Percentiles rank a stretch among this genome's conserved stretches.
phyloP scores from a whole-genome alignment of 2,113 vertebrate genomes.

The Phyllopteryx taeniolatus region DNA sequence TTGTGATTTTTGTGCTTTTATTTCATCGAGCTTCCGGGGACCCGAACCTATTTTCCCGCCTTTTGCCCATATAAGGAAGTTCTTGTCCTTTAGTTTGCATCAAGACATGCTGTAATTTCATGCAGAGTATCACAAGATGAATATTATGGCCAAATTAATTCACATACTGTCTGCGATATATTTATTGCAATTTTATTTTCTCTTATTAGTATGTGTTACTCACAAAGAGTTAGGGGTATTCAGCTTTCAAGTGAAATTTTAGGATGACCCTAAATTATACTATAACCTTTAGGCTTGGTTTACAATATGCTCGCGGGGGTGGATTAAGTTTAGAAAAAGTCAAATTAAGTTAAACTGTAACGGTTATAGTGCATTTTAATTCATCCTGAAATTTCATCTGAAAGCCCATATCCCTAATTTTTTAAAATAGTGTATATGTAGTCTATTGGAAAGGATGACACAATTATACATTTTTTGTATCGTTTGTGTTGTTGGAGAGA shows the following conservation, averaged over 20 bases:
- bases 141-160: neutral
- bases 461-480: no score
- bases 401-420: no score
- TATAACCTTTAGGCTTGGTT: neutral
- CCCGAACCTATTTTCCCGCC: conserved; percentile 45
- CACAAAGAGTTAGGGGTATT: neutral
- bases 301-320: neutral
- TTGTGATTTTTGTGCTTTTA: conserved; percentile 19
- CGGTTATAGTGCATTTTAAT: no score
- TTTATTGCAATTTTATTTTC: no score
- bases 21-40: conserved; percentile 81
- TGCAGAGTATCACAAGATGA: neutral
- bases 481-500: no score
- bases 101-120: neutral
- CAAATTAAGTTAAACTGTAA: neutral
- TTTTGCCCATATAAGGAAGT: neutral
- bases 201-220: neutral
- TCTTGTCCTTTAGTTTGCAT: neutral
- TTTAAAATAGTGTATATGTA: no score
- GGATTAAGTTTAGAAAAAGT: neutral
- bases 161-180: neutral
- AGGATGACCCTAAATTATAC: neutral
- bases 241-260: neutral
- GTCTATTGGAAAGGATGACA: no score
- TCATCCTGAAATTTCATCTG: no score